Evolutionary conservation across 1,140 invertebrate genomes (phyloP).

Genomic region (Cydia fagiglandana): DNA sequence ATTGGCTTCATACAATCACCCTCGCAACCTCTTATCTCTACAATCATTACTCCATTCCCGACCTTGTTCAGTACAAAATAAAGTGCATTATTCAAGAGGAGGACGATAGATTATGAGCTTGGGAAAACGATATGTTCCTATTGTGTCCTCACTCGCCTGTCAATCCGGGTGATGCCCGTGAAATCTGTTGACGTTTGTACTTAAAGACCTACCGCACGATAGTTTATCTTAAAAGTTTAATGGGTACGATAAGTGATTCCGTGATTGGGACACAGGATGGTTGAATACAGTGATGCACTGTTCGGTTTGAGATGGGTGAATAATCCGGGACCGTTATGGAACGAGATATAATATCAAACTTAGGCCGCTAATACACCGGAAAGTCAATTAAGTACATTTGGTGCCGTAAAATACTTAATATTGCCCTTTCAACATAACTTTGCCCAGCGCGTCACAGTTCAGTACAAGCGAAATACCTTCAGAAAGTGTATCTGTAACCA

Average conservation of each 20-base stretch:
- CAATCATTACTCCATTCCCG: not conserved
- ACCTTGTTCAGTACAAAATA: not conserved
- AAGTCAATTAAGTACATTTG: too few relatives aligned
- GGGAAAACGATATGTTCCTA: not conserved
- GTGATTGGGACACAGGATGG: slow-evolving; percentile 18
- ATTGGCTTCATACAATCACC: not conserved
- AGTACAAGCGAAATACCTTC: too few relatives aligned
- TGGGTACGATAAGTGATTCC: slow-evolving; percentile 17
- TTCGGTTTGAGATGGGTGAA: not conserved
- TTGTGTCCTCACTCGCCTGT: slow-evolving; percentile 24
- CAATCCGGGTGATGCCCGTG: slow-evolving; percentile 17
- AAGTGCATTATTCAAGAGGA: not conserved
- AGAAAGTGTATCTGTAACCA: too few relatives aligned
- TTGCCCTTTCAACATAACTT: too few relatives aligned
- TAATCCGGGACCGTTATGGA: slow-evolving; percentile 1
- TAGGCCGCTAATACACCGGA: not conserved
- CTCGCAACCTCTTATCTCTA: not conserved
- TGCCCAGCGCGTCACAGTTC: too few relatives aligned
- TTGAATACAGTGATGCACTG: not conserved
- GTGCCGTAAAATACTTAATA: too few relatives aligned
- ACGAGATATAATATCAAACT: not conserved
- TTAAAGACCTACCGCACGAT: slow-evolving; percentile 25
- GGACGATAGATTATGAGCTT: not conserved
- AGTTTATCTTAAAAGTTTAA: slow-evolving; percentile 30
- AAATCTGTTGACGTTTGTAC: slow-evolving; percentile 22